Evolutionary conservation across 1,140 invertebrate species (phyloP), one percentile per base, ranked within the genome.

Genomic region (Macrocentrus cingulum): DNA sequence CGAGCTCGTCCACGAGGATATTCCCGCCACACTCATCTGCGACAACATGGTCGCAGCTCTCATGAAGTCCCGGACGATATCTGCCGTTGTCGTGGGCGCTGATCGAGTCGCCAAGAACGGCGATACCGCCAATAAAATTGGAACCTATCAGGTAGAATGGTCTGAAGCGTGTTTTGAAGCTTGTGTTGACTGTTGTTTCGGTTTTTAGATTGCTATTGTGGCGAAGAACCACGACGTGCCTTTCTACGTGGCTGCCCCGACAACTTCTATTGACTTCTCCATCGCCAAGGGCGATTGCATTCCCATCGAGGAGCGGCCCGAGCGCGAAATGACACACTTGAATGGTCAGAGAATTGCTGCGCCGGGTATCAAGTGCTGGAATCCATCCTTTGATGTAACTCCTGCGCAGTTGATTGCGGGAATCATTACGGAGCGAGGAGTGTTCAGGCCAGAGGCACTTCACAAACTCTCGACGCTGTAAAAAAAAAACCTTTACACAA

Each of bases 81-180:
- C 83, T 15, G 90, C 89, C 2, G 90, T 94, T 11, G 85, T 94
- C 39, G 91, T 94, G 32, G 94, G 94, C 18, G 94, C 94, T 20
- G 94, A 97, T 76, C 84, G 94, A 71, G 91, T 91, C 66, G 94
- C 91, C 11, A 85, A 87, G 1, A 99, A 99, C 81, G 97, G 97
- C 1, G 97, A 99, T 76, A 99, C 97, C 1, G 97, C 97, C 0
- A 99, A 99, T 75, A 99, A 99, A 87, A 97, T 99, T 74, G 97
- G 97, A 62, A 99, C 97, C 15, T 99, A 98, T 76, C 93, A 95
- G 70, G 85, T 87, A 75, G 34, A 39, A 55, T 51, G 3, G 49
- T 45, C 19, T 23, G 42, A 46, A 53, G 13, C 11, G 4, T 7
- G 41, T 39, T 23, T 4, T 7, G 18, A 50, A 50, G 15, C 18